Conservation (phyloP, 2,113 vertebrate species). For the Ceyx melanurus region DNA sequence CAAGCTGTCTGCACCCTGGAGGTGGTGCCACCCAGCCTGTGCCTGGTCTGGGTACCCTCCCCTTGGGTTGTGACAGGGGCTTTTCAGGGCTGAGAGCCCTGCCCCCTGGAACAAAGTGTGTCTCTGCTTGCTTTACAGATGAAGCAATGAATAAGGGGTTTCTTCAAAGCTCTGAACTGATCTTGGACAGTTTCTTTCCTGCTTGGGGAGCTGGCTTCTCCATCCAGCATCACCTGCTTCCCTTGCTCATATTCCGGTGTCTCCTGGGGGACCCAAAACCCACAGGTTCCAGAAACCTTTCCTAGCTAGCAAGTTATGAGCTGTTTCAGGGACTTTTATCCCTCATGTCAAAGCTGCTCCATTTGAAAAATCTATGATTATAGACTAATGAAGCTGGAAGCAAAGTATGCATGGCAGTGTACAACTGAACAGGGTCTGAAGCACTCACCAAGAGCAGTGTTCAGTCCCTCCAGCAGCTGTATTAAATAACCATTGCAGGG, state of each 20-base stretch:
- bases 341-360: background rate
- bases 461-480: background rate
- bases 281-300: background rate
- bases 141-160: background rate
- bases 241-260: background rate
- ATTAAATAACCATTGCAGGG: background rate
- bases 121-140: background rate
- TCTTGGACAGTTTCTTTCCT: background rate
- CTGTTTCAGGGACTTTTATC: background rate
- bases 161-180: background rate
- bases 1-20: background rate
- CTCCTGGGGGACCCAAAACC: background rate
- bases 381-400: background rate
- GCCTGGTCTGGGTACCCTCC: background rate
- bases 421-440: background rate
- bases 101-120: background rate
- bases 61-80: rapidly evolving
- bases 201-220: background rate
- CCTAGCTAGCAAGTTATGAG: background rate
- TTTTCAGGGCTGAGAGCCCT: background rate
- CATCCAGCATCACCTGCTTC: background rate
- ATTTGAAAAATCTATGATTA: background rate
- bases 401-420: background rate
- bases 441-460: background rate
- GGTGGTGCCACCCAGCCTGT: background rate